Conservation (phyloP, 2,888 invertebrate genomes). For the Deilephila porcellus region DNA sequence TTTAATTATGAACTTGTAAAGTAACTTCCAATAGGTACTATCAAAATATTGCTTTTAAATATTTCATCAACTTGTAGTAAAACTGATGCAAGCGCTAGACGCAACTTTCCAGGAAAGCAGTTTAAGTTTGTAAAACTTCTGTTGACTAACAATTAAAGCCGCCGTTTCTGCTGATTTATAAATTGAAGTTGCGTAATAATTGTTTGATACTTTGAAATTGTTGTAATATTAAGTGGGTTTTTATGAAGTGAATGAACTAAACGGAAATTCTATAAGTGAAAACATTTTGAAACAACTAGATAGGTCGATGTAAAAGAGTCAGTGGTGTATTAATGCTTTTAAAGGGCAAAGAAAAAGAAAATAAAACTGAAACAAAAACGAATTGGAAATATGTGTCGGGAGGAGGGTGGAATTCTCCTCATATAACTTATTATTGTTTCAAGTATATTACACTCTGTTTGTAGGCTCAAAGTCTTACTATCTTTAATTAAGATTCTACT, state of each 20-base stretch:
- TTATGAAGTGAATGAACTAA: background rate
- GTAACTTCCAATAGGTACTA: background rate
- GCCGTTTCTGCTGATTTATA: background rate
- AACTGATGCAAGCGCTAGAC: constrained; percentile 2
- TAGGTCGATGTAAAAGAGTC: no score
- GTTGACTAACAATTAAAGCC: constrained; percentile 1
- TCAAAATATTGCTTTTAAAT: background rate
- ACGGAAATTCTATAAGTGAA: no score
- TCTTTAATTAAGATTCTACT: no score
- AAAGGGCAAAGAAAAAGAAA: no score
- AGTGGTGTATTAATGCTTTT: no score
- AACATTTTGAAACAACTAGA: no score
- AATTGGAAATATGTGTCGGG: no score
- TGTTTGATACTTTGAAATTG: background rate
- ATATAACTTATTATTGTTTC: background rate
- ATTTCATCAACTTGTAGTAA: background rate
- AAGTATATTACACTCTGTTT: background rate
- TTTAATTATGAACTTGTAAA: background rate
- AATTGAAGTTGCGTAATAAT: background rate
- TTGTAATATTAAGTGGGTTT: background rate
- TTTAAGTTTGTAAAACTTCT: constrained; percentile 1
- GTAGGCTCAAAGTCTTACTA: background rate
- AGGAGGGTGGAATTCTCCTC: no score
- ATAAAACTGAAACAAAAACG: no score
- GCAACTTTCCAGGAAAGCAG: constrained; percentile 10